These are phyloP conservation scores for Nemoura dubitans DNA, from an alignment of 2,888 invertebrate species.

Conservation along the genomic window DNA sequence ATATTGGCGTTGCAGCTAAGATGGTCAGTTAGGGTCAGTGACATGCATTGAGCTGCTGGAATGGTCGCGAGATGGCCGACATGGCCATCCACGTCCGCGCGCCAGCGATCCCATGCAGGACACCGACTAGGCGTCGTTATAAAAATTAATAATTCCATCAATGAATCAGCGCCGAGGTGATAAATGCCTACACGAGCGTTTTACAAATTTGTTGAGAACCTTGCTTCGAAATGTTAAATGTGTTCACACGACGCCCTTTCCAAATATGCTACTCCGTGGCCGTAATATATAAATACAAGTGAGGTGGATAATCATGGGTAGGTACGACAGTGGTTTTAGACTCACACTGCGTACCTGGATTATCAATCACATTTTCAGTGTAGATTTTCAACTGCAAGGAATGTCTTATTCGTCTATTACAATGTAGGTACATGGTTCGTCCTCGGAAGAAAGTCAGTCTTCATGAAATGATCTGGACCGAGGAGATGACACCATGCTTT, in stretches of 20 bases:
- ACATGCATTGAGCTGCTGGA: background rate
- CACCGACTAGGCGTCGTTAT: background rate
- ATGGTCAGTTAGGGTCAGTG: background rate
- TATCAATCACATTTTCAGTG: background rate
- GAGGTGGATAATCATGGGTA: too few relatives aligned
- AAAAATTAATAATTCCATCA: background rate
- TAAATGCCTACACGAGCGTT: background rate
- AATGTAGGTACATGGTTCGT: too few relatives aligned
- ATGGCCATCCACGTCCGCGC: background rate
- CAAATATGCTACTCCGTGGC: too few relatives aligned
- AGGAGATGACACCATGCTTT: too few relatives aligned
- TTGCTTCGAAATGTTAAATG: background rate
- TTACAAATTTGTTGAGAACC: background rate
- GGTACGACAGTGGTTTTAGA: too few relatives aligned
- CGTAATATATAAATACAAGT: too few relatives aligned
- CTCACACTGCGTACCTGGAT: background rate
- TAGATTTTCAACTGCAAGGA: background rate
- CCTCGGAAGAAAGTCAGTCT: background rate
- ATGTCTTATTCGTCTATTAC: background rate
- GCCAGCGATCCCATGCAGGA: background rate
- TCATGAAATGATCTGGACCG: background rate
- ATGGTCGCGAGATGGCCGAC: background rate
- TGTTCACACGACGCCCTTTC: background rate
- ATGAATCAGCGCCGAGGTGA: background rate
- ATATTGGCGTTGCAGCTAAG: background rate